These are phyloP conservation scores for Panthera uncia DNA, from an alignment of 2,113 vertebrate species.

Conservation along the genomic window DNA sequence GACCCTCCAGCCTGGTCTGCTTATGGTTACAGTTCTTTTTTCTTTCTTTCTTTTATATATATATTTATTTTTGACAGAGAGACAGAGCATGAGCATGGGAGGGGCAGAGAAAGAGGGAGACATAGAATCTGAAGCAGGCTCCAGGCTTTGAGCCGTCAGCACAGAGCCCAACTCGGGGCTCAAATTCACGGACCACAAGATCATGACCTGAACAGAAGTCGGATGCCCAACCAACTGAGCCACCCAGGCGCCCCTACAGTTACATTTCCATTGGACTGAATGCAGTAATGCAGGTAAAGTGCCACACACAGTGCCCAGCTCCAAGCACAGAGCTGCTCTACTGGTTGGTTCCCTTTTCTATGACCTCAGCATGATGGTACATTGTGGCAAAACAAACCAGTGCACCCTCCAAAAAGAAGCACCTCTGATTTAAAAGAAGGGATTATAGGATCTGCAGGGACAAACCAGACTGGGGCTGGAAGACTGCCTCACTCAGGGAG, in stretches of 20 bases:
- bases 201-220: no score
- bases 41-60: no score
- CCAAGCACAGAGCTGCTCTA: neutral
- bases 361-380: neutral
- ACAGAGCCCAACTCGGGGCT: no score
- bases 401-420: neutral
- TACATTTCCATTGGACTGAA: neutral
- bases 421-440: neutral
- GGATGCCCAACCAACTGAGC: no score
- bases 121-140: no score
- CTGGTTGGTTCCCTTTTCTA: neutral
- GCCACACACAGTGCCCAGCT: neutral
- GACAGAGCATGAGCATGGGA: no score
- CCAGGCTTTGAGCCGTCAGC: no score
- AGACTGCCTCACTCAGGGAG: neutral
- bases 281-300: neutral
- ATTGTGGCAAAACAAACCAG: constrained; percentile 5
- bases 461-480: neutral
- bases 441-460: neutral
- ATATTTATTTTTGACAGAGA: no score
- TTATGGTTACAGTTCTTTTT: neutral
- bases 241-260: no score
- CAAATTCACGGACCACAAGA: no score
- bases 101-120: no score
- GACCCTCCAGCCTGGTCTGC: neutral